Percentiles rank a stretch among this genome's conserved stretches.
These are phyloP conservation scores for Danaus plexippus DNA, from an alignment of 1,140 invertebrate species.

Conservation along the genomic window DNA sequence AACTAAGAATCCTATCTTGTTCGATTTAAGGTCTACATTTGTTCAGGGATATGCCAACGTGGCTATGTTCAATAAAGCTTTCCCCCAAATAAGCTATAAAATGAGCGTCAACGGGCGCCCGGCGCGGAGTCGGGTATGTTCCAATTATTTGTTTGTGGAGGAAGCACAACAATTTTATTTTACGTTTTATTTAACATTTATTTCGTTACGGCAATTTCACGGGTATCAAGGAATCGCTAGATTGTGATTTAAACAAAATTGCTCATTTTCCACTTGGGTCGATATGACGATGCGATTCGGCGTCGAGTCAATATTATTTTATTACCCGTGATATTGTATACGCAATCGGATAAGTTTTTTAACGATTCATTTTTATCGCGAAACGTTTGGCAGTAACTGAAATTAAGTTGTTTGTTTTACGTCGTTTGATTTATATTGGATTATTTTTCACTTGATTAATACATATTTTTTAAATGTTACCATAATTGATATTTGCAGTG, in stretches of 20 bases:
- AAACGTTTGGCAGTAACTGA: constrained; percentile 10
- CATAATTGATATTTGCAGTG: too few species aligned
- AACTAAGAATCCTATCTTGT: constrained; percentile 21
- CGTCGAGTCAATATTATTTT: constrained; percentile 53
- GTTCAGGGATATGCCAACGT: constrained; percentile 36
- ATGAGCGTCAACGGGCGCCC: constrained; percentile 57
- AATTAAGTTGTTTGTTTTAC: constrained; percentile 24
- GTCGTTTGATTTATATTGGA: constrained; percentile 19
- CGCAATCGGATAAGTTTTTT: constrained; percentile 40
- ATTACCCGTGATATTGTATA: constrained; percentile 62
- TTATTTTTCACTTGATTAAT: too few species aligned
- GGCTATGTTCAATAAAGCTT: constrained; percentile 68
- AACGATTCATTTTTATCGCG: constrained; percentile 25
- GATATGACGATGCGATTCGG: constrained; percentile 32
- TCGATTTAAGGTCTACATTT: constrained; percentile 36
- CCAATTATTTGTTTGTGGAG: constrained; percentile 71
- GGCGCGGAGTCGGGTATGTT: constrained; percentile 43
- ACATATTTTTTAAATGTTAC: too few species aligned
- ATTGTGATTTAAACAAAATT: constrained; percentile 69
- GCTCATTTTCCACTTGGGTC: constrained; percentile 66
- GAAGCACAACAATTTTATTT: constrained; percentile 68
- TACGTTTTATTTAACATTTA: constrained; percentile 72
- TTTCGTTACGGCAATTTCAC: constrained; percentile 70
- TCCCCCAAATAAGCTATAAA: constrained; percentile 71
- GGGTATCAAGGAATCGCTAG: constrained; percentile 69